A percentile compares a stretch with the other conserved stretches of the same genome.
Evolutionary conservation across 2,797 vertebrate genomes (phyloP).

Genomic region (Oreortyx pictus): DNA sequence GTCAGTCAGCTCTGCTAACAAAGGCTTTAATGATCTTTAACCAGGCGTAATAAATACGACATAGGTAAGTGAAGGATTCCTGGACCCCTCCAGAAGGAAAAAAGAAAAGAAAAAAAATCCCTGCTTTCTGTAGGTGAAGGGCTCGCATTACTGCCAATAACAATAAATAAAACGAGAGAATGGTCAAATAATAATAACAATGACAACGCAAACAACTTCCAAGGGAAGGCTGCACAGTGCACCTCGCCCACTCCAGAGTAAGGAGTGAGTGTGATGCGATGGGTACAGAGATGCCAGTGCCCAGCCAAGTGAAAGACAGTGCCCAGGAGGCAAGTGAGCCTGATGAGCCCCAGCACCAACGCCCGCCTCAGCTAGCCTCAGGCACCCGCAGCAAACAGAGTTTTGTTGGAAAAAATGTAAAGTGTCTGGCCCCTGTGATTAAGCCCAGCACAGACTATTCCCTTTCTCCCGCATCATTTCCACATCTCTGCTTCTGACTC

Average conservation of each 20-base stretch:
- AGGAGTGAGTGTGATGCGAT: fast-evolving
- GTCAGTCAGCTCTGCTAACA: slow-evolving; percentile 74
- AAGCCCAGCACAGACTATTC: neutral
- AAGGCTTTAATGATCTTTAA: slow-evolving; percentile 79
- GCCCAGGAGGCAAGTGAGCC: neutral
- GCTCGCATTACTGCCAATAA: fast-evolving
- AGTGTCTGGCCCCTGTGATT: neutral
- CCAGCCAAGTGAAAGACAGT: neutral
- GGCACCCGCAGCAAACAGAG: neutral
- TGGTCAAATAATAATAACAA: fast-evolving
- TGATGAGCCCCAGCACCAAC: neutral
- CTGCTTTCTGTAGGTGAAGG: fast-evolving
- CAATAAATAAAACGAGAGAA: fast-evolving
- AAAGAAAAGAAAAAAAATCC: neutral
- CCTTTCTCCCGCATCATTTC: neutral
- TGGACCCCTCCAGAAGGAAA: neutral
- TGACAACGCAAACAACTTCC: neutral
- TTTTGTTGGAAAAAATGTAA: fast-evolving
- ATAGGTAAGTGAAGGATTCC: slow-evolving; percentile 10
- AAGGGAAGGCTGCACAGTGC: fast-evolving
- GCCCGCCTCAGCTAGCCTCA: neutral
- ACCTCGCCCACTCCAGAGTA: fast-evolving
- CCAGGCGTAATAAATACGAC: slow-evolving; percentile 68
- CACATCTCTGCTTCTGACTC: neutral
- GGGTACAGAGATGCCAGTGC: neutral